Conservation (phyloP, 2,888 invertebrate genomes). For the Thyatira batis region DNA sequence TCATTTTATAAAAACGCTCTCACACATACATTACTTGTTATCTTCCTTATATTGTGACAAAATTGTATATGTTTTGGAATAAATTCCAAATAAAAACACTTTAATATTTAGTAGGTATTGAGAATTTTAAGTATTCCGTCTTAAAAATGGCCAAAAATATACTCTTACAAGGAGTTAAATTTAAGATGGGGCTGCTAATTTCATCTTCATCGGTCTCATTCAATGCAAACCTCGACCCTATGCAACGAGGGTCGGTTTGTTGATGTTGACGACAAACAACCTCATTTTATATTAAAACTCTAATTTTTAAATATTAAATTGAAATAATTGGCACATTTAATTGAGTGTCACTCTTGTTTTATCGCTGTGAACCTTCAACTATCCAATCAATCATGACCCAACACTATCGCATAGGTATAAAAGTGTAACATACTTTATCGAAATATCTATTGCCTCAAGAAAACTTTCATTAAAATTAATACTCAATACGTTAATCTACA, state of each 20-base stretch:
- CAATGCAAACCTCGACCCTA: too few relatives aligned
- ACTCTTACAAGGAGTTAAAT: neutral
- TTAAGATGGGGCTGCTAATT: neutral
- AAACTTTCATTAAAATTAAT: conserved; percentile 3
- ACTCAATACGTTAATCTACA: neutral
- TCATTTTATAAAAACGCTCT: conserved; percentile 34
- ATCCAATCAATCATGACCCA: conserved; percentile 26
- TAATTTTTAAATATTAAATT: neutral
- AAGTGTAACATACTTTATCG: conserved; percentile 6
- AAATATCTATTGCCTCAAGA: conserved; percentile 6
- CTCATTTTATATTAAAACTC: neutral
- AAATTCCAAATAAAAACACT: neutral
- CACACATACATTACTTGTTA: conserved; percentile 34
- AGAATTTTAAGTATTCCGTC: neutral
- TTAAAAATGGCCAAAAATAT: conserved; percentile 2
- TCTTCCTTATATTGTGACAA: neutral
- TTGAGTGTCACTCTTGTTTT: conserved; percentile 31
- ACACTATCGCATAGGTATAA: conserved; percentile 4
- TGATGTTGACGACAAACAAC: too few relatives aligned
- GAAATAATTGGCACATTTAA: conserved; percentile 45
- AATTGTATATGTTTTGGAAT: neutral
- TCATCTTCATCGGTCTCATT: too few relatives aligned
- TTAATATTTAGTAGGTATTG: neutral
- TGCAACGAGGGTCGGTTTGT: too few relatives aligned
- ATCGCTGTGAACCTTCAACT: conserved; percentile 15